Conservation (phyloP, 2,888 invertebrate genomes). For the Drosophila testacea region DNA sequence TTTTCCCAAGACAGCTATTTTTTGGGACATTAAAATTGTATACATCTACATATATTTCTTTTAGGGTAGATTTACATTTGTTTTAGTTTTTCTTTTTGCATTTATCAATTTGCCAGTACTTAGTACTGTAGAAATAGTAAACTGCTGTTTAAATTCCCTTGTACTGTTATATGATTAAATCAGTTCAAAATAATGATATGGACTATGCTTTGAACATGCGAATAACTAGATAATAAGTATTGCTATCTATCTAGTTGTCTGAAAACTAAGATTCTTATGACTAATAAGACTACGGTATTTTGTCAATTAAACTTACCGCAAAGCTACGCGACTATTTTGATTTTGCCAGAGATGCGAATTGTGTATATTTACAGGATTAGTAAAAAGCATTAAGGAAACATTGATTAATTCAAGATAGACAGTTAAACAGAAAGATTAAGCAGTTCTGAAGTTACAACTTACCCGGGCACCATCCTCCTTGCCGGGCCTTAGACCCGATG, state of each 20-base stretch:
- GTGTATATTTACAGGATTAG: constrained; percentile 71
- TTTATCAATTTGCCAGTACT: too few relatives aligned
- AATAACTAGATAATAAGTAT: too few relatives aligned
- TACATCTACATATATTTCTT: too few relatives aligned
- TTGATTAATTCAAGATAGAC: constrained; percentile 41
- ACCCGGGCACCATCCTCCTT: constrained; percentile 91
- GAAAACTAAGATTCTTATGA: not conserved
- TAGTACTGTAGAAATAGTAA: too few relatives aligned
- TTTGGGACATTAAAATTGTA: too few relatives aligned
- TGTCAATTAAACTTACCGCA: constrained; percentile 76
- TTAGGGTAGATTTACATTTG: too few relatives aligned
- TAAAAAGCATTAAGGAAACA: constrained; percentile 56
- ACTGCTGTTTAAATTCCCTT: too few relatives aligned
- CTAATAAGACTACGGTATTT: not conserved
- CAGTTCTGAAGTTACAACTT: constrained; percentile 56
- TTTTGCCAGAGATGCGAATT: constrained; percentile 45
- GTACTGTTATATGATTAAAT: too few relatives aligned
- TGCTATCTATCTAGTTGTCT: not conserved
- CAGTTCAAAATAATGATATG: too few relatives aligned
- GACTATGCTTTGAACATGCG: too few relatives aligned
- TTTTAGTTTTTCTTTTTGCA: too few relatives aligned
- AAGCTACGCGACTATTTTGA: constrained; percentile 77
- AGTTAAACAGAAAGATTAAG: not conserved
- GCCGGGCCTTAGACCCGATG: constrained; percentile 95
- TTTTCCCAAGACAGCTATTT: too few relatives aligned